A percentile compares a stretch with the other conserved stretches of the same genome.
phyloP scores from a whole-genome alignment of 2,797 vertebrate genomes.

The Tokudaia tokunoshimensis region DNA sequence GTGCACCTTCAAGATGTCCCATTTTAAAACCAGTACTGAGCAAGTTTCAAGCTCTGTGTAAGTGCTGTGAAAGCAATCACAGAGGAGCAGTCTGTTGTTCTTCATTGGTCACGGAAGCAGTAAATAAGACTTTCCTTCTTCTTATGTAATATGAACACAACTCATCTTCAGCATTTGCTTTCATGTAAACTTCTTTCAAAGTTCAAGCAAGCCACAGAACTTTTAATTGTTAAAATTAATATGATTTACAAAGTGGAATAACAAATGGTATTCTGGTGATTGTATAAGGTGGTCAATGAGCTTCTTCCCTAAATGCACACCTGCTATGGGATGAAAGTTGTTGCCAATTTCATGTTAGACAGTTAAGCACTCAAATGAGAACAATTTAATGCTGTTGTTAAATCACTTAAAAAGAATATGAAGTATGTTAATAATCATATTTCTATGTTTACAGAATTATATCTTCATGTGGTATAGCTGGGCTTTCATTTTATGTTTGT shows the following conservation, averaged over 20 bases:
- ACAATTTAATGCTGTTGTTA: conserved; percentile 14
- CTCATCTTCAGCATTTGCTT: conserved; percentile 33
- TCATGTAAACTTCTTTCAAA: conserved; percentile 51
- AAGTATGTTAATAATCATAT: conserved; percentile 20
- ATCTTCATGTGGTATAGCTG: not conserved
- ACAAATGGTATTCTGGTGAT: conserved; percentile 23
- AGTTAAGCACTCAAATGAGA: conserved; percentile 57
- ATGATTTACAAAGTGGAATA: conserved; percentile 58
- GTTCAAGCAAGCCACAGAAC: conserved; percentile 28
- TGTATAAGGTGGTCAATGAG: not conserved
- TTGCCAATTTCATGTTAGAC: conserved; percentile 34
- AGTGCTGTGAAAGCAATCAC: not conserved
- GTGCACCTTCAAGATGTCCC: conserved; percentile 16
- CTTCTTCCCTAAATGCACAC: not conserved
- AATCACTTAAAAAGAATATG: conserved; percentile 9
- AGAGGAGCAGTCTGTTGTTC: conserved; percentile 10
- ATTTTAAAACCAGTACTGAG: not conserved
- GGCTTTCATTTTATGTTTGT: conserved; percentile 3
- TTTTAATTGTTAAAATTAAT: conserved; percentile 31
- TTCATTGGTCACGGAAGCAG: not conserved
- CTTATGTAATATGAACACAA: conserved; percentile 12
- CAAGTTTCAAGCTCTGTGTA: conserved; percentile 10
- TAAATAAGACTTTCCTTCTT: conserved; percentile 23
- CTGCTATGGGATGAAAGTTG: not conserved
- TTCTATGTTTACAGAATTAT: conserved; percentile 1